Conservation (phyloP, 2,888 invertebrate genomes). For the Tenthredo amoena region DNA sequence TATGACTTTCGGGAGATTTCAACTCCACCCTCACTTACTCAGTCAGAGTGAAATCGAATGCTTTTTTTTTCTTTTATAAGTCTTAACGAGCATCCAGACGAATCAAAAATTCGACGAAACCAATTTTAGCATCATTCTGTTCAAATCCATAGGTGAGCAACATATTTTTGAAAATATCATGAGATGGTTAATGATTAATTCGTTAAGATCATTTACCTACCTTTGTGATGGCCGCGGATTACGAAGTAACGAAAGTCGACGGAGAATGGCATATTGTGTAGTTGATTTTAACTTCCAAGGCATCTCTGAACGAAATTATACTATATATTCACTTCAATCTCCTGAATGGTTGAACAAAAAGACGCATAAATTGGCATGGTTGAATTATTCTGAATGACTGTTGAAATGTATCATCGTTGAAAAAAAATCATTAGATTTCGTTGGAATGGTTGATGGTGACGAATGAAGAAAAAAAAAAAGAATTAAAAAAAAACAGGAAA, state of each 20-base stretch:
- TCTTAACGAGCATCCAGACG: neutral
- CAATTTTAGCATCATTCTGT: conserved; percentile 5
- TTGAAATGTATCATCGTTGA: neutral
- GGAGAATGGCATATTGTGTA: neutral
- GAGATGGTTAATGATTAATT: neutral
- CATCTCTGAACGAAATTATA: neutral
- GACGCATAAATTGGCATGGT: neutral
- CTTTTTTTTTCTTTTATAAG: neutral
- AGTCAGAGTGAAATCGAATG: neutral
- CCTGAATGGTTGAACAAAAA: neutral
- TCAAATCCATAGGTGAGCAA: neutral
- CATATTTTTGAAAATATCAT: neutral
- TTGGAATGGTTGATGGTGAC: no score
- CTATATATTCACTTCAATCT: neutral
- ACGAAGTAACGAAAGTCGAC: neutral
- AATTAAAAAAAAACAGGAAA: neutral
- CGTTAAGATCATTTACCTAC: conserved; percentile 3
- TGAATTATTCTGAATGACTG: neutral
- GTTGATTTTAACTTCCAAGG: neutral
- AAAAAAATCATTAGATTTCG: neutral
- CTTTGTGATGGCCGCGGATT: neutral
- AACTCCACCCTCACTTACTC: neutral
- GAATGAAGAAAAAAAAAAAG: neutral
- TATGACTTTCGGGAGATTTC: neutral
- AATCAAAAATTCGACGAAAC: conserved; percentile 2